Evolutionary conservation across 2,113 vertebrate genomes (phyloP), one percentile per base, ranked within the genome.

Genomic region (Setophaga petechia): DNA sequence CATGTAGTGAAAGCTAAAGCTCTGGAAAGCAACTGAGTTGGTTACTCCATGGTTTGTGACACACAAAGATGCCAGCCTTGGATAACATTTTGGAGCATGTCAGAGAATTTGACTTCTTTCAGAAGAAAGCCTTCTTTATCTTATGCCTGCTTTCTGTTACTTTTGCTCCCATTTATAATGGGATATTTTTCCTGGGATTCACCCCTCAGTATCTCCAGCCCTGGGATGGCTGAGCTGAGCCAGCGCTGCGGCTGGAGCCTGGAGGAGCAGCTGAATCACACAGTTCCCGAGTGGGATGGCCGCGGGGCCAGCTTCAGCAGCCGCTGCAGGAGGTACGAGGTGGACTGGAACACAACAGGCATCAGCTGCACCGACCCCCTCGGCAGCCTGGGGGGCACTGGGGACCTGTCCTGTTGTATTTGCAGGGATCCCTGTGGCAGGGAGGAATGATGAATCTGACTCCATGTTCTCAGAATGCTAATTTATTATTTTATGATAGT

Each of bases 281-380:
- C 98, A 0, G 95, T 98, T 35, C 98, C 98, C 0, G 72, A 91
- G 57, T 90, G 73, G 79, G 92, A 76, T 2, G 16, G 59, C 16
- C 68, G 18, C 0, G 84, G 77, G 6, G 80, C 69, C 5, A 1
- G 81, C 63, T 97, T 96, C 12, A 20, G 79, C 69, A 92, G 88
- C 81, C 97, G 96, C 81, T 98, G 98, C 95, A 88, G 87, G 87
- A 96, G 96, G 82, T 98, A 98, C 1, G 82, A 98, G 62, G 91
- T 98, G 73, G 97, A 98, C 84, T 98, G 98, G 98, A 98, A 98
- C 19, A 5, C 15, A 1, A 98, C 95, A 0, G 43, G 33, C 20
- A 6, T 98, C 35, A 74, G 88, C 96, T 99, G 98, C 57, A 84
- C 17, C 0, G 79, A 97, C 41, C 97, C 97, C 5, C 84, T 97